Conservation (phyloP, 2,797 vertebrate species). For the Rhabdomys pumilio region DNA sequence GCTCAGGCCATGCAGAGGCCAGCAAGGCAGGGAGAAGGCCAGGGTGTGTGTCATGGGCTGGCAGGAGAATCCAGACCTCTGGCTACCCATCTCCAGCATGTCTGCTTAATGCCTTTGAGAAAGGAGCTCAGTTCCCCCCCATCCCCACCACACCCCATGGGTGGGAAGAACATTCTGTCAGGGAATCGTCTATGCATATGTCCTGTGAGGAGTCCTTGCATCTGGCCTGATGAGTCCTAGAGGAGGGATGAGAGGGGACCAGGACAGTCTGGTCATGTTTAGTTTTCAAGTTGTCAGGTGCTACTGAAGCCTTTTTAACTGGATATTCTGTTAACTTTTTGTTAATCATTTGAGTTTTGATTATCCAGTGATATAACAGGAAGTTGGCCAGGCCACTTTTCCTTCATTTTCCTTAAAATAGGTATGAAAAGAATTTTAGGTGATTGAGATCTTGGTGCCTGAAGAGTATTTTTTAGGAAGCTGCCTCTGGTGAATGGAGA, state of each 20-base stretch:
- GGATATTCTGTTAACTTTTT: not conserved
- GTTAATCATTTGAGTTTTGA: not conserved
- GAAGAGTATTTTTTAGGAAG: not conserved
- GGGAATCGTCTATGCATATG: no score
- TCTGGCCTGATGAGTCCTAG: not conserved
- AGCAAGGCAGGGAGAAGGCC: not conserved
- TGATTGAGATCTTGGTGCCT: not conserved
- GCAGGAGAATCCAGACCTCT: not conserved
- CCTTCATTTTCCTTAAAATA: slow-evolving; percentile 26
- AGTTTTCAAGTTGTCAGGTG: not conserved
- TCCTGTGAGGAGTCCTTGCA: not conserved
- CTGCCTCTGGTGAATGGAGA: not conserved
- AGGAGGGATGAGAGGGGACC: no score
- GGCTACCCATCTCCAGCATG: fast-evolving
- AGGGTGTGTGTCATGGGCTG: not conserved
- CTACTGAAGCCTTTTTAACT: not conserved
- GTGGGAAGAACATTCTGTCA: not conserved
- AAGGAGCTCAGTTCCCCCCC: not conserved
- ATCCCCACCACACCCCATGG: not conserved
- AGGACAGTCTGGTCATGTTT: not conserved
- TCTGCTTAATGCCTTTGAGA: not conserved
- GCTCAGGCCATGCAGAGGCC: not conserved
- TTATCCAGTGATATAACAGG: not conserved
- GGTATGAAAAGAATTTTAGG: not conserved
- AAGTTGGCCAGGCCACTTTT: not conserved